A percentile compares a stretch with the other conserved stretches of the same genome.
Evolutionary conservation across 2,797 vertebrate genomes (phyloP).

Genomic region (Crenichthys baileyi): DNA sequence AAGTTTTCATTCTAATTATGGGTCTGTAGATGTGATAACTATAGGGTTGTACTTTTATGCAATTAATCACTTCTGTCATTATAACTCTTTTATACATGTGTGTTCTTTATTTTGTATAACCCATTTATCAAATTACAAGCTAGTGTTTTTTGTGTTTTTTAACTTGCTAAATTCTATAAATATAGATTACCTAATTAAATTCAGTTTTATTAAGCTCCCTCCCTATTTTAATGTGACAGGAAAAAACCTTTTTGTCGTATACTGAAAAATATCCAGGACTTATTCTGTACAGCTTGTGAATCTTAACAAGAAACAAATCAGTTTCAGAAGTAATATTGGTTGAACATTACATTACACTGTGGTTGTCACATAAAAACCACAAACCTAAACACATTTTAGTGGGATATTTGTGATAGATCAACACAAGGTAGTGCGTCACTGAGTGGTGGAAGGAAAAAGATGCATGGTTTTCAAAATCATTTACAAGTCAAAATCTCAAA

Average conservation of each 20-base stretch:
- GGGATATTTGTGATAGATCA: not conserved
- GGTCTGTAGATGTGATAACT: conserved; percentile 1
- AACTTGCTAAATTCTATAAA: not conserved
- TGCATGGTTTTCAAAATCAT: not conserved
- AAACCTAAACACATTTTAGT: not conserved
- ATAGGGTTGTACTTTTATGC: not conserved
- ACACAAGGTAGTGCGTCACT: not conserved
- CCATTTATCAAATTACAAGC: not conserved
- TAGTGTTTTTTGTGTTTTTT: not conserved
- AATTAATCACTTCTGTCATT: not conserved
- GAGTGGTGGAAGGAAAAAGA: not conserved
- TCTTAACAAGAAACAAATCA: not conserved
- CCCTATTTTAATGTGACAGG: not conserved
- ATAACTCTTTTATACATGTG: not conserved
- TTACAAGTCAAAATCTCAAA: not conserved
- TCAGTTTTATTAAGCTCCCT: not conserved
- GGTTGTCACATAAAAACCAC: not conserved
- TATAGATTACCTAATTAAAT: conserved; percentile 2
- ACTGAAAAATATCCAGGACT: not conserved
- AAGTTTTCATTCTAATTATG: not conserved
- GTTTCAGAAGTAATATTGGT: not conserved
- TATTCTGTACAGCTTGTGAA: not conserved
- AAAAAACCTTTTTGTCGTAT: not conserved
- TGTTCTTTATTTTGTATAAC: not conserved
- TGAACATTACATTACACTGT: not conserved